Evolutionary conservation across 2,797 vertebrate genomes (phyloP), one percentile per base, ranked within the genome.

Genomic region (Catharus ustulatus): DNA sequence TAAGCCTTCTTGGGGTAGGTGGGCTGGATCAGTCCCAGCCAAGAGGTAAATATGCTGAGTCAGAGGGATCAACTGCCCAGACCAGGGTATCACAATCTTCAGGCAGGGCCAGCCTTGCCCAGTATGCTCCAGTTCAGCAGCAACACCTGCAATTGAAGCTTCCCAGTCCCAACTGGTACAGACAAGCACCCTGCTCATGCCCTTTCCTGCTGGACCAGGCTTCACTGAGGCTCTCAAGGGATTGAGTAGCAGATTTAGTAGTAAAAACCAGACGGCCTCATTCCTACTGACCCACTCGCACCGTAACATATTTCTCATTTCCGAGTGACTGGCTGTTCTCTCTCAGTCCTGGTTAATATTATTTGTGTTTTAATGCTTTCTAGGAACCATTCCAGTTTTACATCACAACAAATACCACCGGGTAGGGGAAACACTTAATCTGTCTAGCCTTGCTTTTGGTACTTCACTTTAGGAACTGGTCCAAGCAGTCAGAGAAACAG

Each of bases 331-430:
- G 89, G 46, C 87, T 95, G 91, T 4, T 88, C 89, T 94, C 89
- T 94, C 87, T 78, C 10, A 1, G 89, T 90, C 94, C 96, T 96
- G 94, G 94, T 93, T 96, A 97, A 80, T 94, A 88, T 94, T 95
- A 96, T 91, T 96, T 95, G 93, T 95, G 81, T 93, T 95, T 91
- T 89, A 95, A 96, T 95, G 95, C 93, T 96, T 96, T 96, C 96
- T 94, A 97, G 96, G 95, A 97, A 96, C 71, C 52, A 51, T 82
- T 96, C 94, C 95, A 95, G 93, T 81, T 97, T 94, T 90, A 94
- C 90, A 93, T 95, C 91, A 96, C 87, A 94, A 91, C 94, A 94
- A 96, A 96, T 89, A 94, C 80, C 90, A 90, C 77, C 15, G 29
- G 22, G 52, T 18, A 90, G 74, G 78, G 93, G 84, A 97, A 96